These are phyloP conservation scores for Pachyseris speciosa DNA, from an alignment of 64 coral and sea anemone genomes.

Conservation along the genomic window DNA sequence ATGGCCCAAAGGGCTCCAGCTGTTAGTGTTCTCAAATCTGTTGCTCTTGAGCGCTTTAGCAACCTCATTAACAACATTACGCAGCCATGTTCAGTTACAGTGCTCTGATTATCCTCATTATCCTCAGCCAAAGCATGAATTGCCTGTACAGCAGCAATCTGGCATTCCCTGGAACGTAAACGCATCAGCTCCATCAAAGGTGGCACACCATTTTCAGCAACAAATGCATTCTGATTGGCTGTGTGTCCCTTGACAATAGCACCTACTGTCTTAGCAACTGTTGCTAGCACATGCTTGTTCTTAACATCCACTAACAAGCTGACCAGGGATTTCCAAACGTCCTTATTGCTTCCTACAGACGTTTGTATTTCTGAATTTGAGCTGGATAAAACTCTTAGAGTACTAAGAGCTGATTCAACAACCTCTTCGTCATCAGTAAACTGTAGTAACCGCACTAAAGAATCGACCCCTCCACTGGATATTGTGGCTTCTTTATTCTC, in stretches of 20 bases:
- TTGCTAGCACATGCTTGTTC: conserved; percentile 88
- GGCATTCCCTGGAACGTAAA: conserved; percentile 75
- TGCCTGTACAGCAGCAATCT: conserved; percentile 89
- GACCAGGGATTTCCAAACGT: conserved; percentile 79
- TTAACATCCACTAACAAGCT: conserved; percentile 71
- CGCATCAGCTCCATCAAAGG: conserved; percentile 77
- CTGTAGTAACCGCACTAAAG: conserved; percentile 66
- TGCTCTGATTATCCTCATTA: conserved; percentile 85
- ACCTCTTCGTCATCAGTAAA: conserved; percentile 87
- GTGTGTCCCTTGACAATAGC: conserved; percentile 73
- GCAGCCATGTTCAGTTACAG: conserved; percentile 88
- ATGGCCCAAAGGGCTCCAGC: conserved; percentile 96
- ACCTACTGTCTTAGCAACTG: conserved; percentile 81
- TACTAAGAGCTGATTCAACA: conserved; percentile 64
- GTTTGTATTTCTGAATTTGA: conserved; percentile 88
- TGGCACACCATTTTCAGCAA: conserved; percentile 88
- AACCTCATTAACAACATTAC: conserved; percentile 93
- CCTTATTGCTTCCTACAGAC: conserved; percentile 73
- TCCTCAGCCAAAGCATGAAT: conserved; percentile 78
- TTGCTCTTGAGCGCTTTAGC: conserved; percentile 76
- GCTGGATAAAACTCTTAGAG: conserved; percentile 68
- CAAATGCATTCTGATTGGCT: conserved; percentile 94
- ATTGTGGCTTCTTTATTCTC: conserved; percentile 79
- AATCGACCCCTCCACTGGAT: conserved; percentile 80
- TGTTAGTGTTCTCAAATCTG: conserved; percentile 77